Percentiles rank a stretch among this genome's conserved stretches.
Evolutionary conservation across 2,888 invertebrate species (phyloP).

Genomic region (Stenodema calcarata): DNA sequence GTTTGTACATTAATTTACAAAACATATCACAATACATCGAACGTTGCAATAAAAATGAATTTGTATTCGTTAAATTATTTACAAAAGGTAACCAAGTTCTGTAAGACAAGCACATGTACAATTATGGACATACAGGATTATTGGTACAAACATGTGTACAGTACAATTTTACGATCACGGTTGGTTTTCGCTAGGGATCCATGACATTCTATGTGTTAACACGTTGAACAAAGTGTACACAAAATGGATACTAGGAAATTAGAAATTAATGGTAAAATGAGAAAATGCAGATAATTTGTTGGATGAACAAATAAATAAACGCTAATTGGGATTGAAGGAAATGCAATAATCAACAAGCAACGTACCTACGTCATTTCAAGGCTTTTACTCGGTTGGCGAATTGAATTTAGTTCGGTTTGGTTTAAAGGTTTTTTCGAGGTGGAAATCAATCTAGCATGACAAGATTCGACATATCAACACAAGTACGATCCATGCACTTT

Average conservation of each 20-base stretch:
- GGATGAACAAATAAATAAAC: not conserved
- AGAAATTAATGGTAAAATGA: not conserved
- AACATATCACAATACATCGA: not conserved
- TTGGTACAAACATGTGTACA: not conserved
- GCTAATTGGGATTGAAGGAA: not conserved
- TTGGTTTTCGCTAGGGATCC: not conserved
- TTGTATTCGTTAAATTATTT: not conserved
- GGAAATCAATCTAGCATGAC: not conserved
- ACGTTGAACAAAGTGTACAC: not conserved
- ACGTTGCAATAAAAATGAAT: not conserved
- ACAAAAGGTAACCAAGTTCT: not conserved
- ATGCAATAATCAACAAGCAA: not conserved
- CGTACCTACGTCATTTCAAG: not conserved
- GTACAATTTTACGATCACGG: not conserved
- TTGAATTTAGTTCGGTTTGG: not conserved
- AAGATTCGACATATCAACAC: not conserved
- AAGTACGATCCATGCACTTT: not conserved
- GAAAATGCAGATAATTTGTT: not conserved
- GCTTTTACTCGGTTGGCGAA: not conserved
- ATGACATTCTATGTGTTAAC: not conserved
- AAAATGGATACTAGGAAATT: not conserved
- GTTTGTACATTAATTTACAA: not conserved
- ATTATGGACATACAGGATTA: constrained; percentile 9
- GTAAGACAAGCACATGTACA: constrained; percentile 23
- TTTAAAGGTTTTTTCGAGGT: not conserved